Evolutionary conservation across 2,797 vertebrate species (phyloP).

Genomic region (Lagodon rhomboides): DNA sequence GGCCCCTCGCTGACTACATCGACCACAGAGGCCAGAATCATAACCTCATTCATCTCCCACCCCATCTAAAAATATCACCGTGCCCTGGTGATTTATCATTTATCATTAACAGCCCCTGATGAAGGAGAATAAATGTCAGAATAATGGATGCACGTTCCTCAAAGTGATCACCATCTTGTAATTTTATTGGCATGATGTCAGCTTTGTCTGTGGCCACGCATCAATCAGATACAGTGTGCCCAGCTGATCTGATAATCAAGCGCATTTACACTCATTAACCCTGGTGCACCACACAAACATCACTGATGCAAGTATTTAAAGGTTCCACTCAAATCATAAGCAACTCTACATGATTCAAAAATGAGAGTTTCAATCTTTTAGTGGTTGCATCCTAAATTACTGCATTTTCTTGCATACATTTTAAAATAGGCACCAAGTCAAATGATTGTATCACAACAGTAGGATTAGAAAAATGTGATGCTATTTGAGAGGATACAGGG

Average conservation of each 20-base stretch:
- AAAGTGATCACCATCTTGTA: conserved; percentile 56
- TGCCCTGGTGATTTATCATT: conserved; percentile 69
- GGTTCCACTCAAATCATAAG: neutral
- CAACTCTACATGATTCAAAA: conserved; percentile 1
- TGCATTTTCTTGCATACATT: neutral
- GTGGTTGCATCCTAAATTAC: neutral
- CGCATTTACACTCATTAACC: conserved; percentile 15
- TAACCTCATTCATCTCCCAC: conserved; percentile 76
- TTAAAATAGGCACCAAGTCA: neutral
- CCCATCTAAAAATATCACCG: conserved; percentile 76
- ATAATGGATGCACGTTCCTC: conserved; percentile 56
- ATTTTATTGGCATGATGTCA: conserved; percentile 66
- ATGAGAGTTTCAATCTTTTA: neutral
- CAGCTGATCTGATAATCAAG: conserved; percentile 49
- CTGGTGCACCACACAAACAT: neutral
- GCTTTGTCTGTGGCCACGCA: conserved; percentile 44
- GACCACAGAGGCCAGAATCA: conserved; percentile 75
- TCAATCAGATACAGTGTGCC: conserved; percentile 42
- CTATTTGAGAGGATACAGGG: too few relatives aligned
- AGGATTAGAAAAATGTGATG: neutral
- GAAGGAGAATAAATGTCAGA: conserved; percentile 59
- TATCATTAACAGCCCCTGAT: conserved; percentile 62
- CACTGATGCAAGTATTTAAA: conserved; percentile 18
- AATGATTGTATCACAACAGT: neutral
- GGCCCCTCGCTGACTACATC: conserved; percentile 67